These are phyloP conservation scores for Trogon melanurus DNA, from an alignment of 2,113 vertebrate species.

Conservation along the genomic window DNA sequence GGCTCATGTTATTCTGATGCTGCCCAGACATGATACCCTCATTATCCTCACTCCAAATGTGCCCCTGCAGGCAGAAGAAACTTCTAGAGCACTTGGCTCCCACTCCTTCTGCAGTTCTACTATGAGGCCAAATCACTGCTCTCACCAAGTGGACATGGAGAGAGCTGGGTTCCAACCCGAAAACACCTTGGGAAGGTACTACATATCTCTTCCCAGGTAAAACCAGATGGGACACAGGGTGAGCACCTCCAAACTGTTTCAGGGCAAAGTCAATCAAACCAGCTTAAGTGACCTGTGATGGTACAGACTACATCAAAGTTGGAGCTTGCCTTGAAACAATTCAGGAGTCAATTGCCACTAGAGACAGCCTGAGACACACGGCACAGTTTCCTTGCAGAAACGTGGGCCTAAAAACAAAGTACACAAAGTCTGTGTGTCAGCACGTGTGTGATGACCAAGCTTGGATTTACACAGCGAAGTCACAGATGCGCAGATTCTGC, in stretches of 20 bases:
- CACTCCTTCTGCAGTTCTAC: not conserved
- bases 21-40: not conserved
- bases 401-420: too few relatives aligned
- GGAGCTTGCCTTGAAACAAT: not conserved
- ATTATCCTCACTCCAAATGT: not conserved
- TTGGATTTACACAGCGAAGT: not conserved
- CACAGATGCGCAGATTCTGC: not conserved
- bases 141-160: not conserved
- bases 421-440: not conserved
- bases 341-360: not conserved
- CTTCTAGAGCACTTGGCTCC: not conserved
- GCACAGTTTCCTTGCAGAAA: not conserved
- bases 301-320: not conserved
- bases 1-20: fast-evolving
- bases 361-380: fast-evolving
- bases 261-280: not conserved
- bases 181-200: not conserved
- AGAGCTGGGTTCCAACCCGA: not conserved
- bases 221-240: not conserved
- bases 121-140: not conserved
- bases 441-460: not conserved
- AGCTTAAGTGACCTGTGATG: not conserved
- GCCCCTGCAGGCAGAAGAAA: not conserved
- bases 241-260: not conserved
- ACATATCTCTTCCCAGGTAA: not conserved